These are phyloP conservation scores for Macrophya annulata DNA, from an alignment of 2,888 invertebrate species.

Conservation along the genomic window DNA sequence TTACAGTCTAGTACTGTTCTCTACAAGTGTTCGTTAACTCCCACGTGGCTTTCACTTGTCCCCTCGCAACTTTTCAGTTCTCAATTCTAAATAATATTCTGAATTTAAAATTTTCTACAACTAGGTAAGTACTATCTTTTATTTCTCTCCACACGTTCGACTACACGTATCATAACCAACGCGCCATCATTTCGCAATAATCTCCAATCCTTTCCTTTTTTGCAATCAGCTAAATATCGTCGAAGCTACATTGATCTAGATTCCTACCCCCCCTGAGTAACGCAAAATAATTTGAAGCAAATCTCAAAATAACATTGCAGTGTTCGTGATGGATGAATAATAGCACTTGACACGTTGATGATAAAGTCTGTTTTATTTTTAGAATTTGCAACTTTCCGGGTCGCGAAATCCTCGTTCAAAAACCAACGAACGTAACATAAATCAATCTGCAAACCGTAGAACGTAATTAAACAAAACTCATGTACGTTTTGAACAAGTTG, in stretches of 20 bases:
- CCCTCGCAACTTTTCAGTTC: slow-evolving; percentile 64
- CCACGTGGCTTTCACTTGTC: slow-evolving; percentile 78
- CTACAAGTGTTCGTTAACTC: slow-evolving; percentile 71
- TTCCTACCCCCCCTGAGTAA: neutral
- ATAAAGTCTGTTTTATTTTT: neutral
- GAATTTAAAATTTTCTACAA: slow-evolving; percentile 14
- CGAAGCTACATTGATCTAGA: neutral
- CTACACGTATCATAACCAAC: slow-evolving; percentile 42
- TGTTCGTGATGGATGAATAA: neutral
- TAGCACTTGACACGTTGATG: neutral
- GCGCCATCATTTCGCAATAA: slow-evolving; percentile 57
- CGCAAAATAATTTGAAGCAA: neutral
- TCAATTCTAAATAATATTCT: slow-evolving; percentile 8
- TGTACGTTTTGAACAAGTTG: neutral
- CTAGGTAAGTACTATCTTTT: slow-evolving; percentile 62
- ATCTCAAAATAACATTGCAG: neutral
- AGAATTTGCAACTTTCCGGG: neutral
- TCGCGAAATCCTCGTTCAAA: neutral
- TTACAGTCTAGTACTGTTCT: slow-evolving; percentile 76
- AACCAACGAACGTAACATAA: neutral
- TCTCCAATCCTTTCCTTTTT: slow-evolving; percentile 37
- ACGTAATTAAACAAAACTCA: neutral
- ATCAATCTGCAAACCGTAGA: neutral
- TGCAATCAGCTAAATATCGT: neutral
- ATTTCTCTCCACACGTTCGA: neutral